phyloP scores from a whole-genome alignment of 37 sponge, comb jelly and placozoan genomes.

The Crambe crambe region DNA sequence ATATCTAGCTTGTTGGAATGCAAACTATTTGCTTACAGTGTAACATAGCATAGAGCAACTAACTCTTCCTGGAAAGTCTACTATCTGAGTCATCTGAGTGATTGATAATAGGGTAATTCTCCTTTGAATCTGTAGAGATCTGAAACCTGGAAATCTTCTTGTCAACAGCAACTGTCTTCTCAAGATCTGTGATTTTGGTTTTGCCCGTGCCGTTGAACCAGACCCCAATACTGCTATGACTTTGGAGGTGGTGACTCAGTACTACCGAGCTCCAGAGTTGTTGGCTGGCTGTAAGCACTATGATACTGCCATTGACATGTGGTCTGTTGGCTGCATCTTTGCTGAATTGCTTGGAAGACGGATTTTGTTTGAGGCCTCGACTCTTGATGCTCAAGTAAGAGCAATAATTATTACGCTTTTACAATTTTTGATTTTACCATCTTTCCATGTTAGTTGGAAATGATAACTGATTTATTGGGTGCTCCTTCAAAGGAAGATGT shows the following conservation, averaged over 20 bases:
- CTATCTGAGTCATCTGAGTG: too few species aligned
- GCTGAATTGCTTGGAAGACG: slow-evolving; percentile 83
- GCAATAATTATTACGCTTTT: not conserved
- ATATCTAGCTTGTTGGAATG: too few species aligned
- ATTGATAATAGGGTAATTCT: too few species aligned
- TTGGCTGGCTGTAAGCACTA: slow-evolving; percentile 88
- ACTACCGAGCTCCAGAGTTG: slow-evolving; percentile 89
- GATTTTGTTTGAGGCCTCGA: slow-evolving; percentile 77
- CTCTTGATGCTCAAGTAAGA: slow-evolving; percentile 46
- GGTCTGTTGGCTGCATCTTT: slow-evolving; percentile 91
- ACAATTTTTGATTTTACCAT: not conserved
- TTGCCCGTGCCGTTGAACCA: slow-evolving; percentile 83
- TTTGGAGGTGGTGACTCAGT: slow-evolving; percentile 92
- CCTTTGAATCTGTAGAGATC: slow-evolving; percentile 38
- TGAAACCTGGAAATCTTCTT: slow-evolving; percentile 89
- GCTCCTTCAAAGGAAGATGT: slow-evolving; percentile 65
- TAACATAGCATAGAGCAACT: too few species aligned
- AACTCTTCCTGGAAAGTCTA: too few species aligned
- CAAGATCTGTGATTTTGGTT: slow-evolving; percentile 93
- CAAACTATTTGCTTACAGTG: too few species aligned
- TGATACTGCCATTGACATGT: slow-evolving; percentile 86
- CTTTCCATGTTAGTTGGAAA: slow-evolving; percentile 58
- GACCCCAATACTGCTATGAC: slow-evolving; percentile 78
- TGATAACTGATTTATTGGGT: slow-evolving; percentile 86
- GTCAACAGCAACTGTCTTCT: slow-evolving; percentile 85